These are phyloP conservation scores for Triplophysa tibetana DNA, from an alignment of 2,113 vertebrate genomes.

Conservation along the genomic window DNA sequence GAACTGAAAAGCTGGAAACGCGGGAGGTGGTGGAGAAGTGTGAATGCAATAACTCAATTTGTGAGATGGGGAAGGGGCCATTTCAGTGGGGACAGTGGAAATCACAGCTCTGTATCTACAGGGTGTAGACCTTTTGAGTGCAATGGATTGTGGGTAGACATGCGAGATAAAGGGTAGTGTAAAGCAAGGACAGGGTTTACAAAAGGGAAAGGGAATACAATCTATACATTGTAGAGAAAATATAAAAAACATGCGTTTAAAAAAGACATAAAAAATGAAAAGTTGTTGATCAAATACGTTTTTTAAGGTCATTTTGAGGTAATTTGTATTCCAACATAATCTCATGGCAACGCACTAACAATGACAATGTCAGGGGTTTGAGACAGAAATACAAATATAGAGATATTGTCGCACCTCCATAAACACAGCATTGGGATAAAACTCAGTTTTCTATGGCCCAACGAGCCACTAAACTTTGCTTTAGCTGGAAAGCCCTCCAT, in stretches of 20 bases:
- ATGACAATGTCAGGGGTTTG: no score
- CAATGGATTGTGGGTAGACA: constrained; percentile 10
- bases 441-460: no score
- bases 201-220: background rate
- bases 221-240: background rate
- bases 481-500: no score
- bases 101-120: background rate
- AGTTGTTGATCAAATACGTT: no score
- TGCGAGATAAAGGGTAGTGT: background rate
- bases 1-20: constrained; percentile 28
- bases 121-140: background rate
- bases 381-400: no score
- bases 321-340: no score
- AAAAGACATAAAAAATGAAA: no score
- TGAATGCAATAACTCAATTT: constrained; percentile 56
- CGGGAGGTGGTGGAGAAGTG: constrained; percentile 54
- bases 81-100: background rate
- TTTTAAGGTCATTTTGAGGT: no score
- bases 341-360: no score
- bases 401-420: no score
- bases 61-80: constrained; percentile 42
- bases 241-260: background rate
- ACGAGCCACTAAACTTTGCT: no score
- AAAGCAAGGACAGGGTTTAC: background rate
- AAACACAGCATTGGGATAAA: no score